Evolutionary conservation across 2,797 vertebrate species (phyloP).

Genomic region (Otolemur crassicaudatus): DNA sequence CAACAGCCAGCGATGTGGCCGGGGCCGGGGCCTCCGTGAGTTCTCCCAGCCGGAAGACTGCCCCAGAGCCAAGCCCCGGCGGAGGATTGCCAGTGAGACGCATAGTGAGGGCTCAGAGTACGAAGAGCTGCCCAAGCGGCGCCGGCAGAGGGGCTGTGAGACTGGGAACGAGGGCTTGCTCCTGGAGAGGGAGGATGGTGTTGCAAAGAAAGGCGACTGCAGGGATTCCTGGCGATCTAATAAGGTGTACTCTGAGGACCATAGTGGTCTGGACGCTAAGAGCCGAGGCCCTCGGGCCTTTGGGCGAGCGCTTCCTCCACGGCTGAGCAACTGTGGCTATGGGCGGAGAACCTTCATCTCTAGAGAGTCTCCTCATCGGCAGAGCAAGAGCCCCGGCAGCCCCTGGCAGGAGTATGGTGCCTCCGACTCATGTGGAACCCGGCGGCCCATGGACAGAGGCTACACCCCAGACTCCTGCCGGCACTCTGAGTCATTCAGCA

Average conservation of each 20-base stretch:
- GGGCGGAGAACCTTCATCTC: constrained; percentile 90
- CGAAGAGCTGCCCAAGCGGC: constrained; percentile 97
- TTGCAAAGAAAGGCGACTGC: constrained; percentile 91
- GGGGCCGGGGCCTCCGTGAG: constrained; percentile 92
- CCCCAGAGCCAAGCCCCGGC: constrained; percentile 93
- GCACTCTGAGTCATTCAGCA: constrained; percentile 89
- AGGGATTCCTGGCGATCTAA: constrained; percentile 97
- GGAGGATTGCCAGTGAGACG: constrained; percentile 96
- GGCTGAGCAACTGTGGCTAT: constrained; percentile 93
- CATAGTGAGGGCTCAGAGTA: constrained; percentile 97
- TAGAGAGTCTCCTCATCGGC: constrained; percentile 93
- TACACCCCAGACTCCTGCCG: constrained; percentile 91
- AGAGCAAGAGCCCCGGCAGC: constrained; percentile 88
- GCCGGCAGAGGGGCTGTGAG: constrained; percentile 93
- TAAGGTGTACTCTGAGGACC: constrained; percentile 94
- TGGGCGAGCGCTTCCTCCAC: constrained; percentile 93
- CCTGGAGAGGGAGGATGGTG: constrained; percentile 87
- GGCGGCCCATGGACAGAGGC: constrained; percentile 91
- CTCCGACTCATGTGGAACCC: constrained; percentile 89
- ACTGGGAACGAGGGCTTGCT: constrained; percentile 87
- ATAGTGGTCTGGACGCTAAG: constrained; percentile 88
- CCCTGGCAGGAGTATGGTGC: constrained; percentile 92
- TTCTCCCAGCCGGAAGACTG: constrained; percentile 93
- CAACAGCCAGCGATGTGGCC: constrained; percentile 85
- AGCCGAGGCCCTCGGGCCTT: constrained; percentile 90